These are phyloP conservation scores for Elymnias hypermnestra DNA, from an alignment of 1,140 invertebrate species.

Conservation along the genomic window DNA sequence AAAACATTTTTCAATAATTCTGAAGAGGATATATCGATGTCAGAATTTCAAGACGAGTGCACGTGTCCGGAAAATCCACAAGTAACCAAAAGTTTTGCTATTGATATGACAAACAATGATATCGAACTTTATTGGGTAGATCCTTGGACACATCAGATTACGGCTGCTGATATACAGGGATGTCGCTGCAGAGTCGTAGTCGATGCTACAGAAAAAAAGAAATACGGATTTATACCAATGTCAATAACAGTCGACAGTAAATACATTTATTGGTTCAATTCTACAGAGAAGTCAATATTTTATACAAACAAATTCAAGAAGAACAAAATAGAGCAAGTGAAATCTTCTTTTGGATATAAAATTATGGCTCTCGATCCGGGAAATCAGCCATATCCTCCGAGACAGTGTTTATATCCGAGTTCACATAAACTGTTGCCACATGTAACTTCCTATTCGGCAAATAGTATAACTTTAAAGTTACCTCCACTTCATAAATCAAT, in stretches of 20 bases:
- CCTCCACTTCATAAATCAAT: constrained; percentile 75
- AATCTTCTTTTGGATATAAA: constrained; percentile 67
- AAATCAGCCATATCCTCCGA: constrained; percentile 85
- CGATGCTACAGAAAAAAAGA: constrained; percentile 67
- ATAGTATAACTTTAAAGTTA: constrained; percentile 80
- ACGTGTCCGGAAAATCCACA: constrained; percentile 78
- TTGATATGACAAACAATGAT: constrained; percentile 79
- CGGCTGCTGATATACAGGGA: constrained; percentile 80
- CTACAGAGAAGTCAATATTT: constrained; percentile 78
- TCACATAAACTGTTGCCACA: constrained; percentile 69
- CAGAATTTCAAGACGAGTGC: constrained; percentile 52
- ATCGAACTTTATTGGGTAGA: constrained; percentile 82
- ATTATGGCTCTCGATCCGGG: constrained; percentile 83
- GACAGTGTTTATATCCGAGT: constrained; percentile 82
- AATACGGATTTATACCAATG: constrained; percentile 75
- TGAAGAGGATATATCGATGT: constrained; percentile 27
- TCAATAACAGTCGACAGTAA: constrained; percentile 81
- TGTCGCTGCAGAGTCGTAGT: constrained; percentile 81
- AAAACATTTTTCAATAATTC: constrained; percentile 78
- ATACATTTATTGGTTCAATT: constrained; percentile 83
- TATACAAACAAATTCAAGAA: constrained; percentile 77
- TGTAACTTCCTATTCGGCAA: constrained; percentile 76
- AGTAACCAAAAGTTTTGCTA: constrained; percentile 78
- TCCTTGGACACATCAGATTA: constrained; percentile 77
- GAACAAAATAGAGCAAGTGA: constrained; percentile 50